Conservation (phyloP, 37 sponge, comb jelly and placozoan genomes). For the Chondrilla cf. caribensis region DNA sequence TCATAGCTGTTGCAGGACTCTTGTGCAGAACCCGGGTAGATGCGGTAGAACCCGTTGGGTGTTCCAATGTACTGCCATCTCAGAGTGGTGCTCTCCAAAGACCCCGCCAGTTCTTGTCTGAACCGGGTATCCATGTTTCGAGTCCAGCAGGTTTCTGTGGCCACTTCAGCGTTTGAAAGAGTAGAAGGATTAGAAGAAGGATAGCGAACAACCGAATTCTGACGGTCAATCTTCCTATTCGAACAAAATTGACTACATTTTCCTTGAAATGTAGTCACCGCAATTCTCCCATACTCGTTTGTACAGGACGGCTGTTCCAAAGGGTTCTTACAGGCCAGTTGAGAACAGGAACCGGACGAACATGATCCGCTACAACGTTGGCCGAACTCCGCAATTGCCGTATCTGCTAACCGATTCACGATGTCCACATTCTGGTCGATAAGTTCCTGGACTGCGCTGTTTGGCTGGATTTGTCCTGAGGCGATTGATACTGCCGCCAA, state of each 20-base stretch:
- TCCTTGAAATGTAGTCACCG: conserved; percentile 3
- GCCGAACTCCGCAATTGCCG: background rate
- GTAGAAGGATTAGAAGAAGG: background rate
- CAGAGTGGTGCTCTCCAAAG: background rate
- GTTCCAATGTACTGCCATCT: conserved; percentile 29
- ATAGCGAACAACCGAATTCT: background rate
- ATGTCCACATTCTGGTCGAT: conserved; percentile 4
- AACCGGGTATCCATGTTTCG: background rate
- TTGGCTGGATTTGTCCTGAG: background rate
- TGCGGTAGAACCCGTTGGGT: background rate
- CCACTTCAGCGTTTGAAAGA: background rate
- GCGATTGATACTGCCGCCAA: background rate
- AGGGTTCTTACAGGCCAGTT: background rate
- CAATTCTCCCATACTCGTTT: background rate
- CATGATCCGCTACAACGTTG: background rate
- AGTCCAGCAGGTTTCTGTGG: conserved; percentile 14
- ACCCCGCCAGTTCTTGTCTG: background rate
- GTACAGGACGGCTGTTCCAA: too few relatives aligned
- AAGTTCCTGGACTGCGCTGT: background rate
- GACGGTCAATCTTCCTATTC: background rate
- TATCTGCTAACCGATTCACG: background rate
- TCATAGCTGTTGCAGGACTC: conserved; percentile 24
- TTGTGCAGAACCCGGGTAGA: background rate
- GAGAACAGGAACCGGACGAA: background rate
- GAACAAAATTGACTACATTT: conserved; percentile 1